phyloP scores from a whole-genome alignment of 2,888 invertebrate genomes.

The Caenorhabditis japonica region DNA sequence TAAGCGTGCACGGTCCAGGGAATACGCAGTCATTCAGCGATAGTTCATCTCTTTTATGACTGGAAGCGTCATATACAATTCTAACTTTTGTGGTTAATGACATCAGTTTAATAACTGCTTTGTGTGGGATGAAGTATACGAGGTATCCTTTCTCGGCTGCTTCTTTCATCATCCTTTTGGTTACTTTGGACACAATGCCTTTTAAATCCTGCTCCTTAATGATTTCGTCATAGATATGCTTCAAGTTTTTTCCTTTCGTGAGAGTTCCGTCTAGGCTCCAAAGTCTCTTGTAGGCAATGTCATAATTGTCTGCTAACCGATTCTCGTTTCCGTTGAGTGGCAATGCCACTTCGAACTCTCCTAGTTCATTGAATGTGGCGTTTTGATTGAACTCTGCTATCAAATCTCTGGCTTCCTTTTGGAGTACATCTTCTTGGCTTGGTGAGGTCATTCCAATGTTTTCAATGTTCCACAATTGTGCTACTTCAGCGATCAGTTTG shows the following conservation, averaged over 20 bases:
- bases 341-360: conserved; percentile 4
- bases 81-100: conserved; percentile 11
- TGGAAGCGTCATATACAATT: conserved; percentile 10
- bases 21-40: conserved; percentile 22
- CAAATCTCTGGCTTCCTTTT: neutral
- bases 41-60: neutral
- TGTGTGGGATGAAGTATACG: conserved; percentile 6
- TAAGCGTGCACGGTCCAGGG: conserved; percentile 4
- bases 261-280: neutral
- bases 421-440: neutral
- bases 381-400: neutral
- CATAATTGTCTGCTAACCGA: neutral
- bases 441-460: conserved; percentile 1
- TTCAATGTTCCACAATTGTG: neutral
- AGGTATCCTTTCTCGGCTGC: neutral
- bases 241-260: neutral
- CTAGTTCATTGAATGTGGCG: neutral
- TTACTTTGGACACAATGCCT: conserved; percentile 2
- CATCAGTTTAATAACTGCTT: neutral
- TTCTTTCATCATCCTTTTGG: neutral
- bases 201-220: neutral
- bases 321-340: conserved; percentile 5
- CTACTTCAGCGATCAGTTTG: neutral
- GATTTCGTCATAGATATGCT: neutral
- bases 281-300: neutral